phyloP scores from a whole-genome alignment of 2,113 vertebrate genomes.

The Amblyornis subalaris region DNA sequence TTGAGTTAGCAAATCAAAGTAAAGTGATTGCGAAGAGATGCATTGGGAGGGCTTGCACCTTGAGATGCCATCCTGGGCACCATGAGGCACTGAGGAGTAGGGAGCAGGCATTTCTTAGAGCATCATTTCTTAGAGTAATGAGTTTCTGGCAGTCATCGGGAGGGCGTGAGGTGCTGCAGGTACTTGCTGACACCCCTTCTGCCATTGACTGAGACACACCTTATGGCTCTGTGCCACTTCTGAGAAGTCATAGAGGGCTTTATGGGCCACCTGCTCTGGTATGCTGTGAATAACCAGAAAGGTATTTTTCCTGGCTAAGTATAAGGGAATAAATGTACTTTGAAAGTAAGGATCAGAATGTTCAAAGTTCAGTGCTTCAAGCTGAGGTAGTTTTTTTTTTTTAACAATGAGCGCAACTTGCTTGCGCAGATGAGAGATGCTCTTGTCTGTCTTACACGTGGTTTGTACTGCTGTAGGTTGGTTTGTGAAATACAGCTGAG shows the following conservation, averaged over 20 bases:
- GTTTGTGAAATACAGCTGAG: neutral
- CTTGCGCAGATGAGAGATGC: fast-evolving
- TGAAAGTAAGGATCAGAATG: neutral
- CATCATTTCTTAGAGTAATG: too few species aligned
- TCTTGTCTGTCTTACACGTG: fast-evolving
- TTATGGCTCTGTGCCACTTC: neutral
- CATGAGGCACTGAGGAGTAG: neutral
- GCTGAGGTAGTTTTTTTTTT: neutral
- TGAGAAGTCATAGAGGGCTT: neutral
- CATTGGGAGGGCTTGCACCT: neutral
- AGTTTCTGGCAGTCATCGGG: neutral
- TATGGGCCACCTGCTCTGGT: neutral
- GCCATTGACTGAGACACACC: fast-evolving
- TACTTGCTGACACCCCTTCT: fast-evolving
- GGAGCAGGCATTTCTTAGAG: neutral
- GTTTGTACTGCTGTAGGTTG: neutral
- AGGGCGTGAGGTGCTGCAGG: neutral
- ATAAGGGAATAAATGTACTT: neutral
- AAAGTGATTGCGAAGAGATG: neutral
- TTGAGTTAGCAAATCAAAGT: neutral
- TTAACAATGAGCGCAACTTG: neutral
- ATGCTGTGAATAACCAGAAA: slow-evolving; percentile 21
- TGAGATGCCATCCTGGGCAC: neutral
- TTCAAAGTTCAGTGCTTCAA: slow-evolving; percentile 25
- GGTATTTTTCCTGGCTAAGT: neutral